phyloP scores from a whole-genome alignment of 2,797 vertebrate species.

The Oreonectes daqikongensis region DNA sequence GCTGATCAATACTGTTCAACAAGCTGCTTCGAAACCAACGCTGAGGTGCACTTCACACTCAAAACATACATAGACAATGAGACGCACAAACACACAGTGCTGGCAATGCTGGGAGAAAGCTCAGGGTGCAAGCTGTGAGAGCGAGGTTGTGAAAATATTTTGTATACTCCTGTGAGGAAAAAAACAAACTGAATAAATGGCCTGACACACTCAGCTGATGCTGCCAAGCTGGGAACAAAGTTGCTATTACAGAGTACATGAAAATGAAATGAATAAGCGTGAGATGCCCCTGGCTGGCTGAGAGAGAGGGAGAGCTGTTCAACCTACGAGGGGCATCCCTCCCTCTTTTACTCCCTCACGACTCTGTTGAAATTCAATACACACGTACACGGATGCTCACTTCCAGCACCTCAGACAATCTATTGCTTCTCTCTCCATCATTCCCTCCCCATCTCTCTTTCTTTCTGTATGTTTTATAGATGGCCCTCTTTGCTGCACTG shows the following conservation, averaged over 20 bases:
- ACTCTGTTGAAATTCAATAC: constrained; percentile 44
- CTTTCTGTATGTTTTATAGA: constrained; percentile 50
- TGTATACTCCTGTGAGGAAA: constrained; percentile 23
- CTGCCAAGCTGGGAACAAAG: constrained; percentile 41
- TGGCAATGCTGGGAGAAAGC: neutral
- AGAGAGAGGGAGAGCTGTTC: constrained; percentile 13
- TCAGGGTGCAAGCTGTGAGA: constrained; percentile 3
- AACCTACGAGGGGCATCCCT: neutral
- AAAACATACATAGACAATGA: constrained; percentile 6
- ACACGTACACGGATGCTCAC: constrained; percentile 12
- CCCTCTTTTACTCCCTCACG: constrained; percentile 9
- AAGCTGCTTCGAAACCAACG: neutral
- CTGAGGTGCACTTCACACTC: neutral
- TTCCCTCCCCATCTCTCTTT: constrained; percentile 29
- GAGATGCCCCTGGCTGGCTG: constrained; percentile 21
- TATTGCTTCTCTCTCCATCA: constrained; percentile 32
- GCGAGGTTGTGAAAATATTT: constrained; percentile 20
- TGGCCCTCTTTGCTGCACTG: constrained; percentile 43
- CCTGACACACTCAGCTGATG: constrained; percentile 26
- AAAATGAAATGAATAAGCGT: constrained; percentile 47
- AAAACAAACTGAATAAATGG: constrained; percentile 5
- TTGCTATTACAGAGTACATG: constrained; percentile 42
- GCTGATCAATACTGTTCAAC: neutral
- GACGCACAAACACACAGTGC: neutral
- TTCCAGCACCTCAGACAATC: constrained; percentile 45